These are phyloP conservation scores for Zygaena filipendulae DNA, from an alignment of 2,888 invertebrate species.

Conservation along the genomic window DNA sequence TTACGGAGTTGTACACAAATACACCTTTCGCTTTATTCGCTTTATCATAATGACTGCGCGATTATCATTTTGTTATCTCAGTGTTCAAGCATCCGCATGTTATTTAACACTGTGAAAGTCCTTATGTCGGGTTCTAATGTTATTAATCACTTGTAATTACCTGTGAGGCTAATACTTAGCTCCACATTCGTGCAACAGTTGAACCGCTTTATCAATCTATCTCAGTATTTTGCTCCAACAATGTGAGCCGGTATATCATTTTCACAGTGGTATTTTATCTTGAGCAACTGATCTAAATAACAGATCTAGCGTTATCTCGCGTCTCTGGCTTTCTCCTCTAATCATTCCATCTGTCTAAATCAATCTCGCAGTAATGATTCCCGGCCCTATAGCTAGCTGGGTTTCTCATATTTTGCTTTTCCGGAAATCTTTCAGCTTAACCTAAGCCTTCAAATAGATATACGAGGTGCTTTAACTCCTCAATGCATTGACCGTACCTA, in stretches of 20 bases:
- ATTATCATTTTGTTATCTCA: conserved; percentile 43
- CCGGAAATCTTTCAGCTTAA: too few species aligned
- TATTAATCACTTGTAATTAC: neutral
- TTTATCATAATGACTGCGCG: conserved; percentile 43
- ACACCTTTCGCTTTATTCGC: conserved; percentile 49
- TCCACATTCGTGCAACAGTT: too few species aligned
- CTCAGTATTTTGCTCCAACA: conserved; percentile 14
- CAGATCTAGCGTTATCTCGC: conserved; percentile 29
- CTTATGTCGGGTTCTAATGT: conserved; percentile 18
- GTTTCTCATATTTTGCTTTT: conserved; percentile 31
- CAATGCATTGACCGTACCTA: too few species aligned
- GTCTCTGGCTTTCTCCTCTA: conserved; percentile 27
- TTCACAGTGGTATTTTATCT: conserved; percentile 32
- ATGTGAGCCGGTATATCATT: conserved; percentile 21
- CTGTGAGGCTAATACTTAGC: neutral
- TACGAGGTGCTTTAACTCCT: too few species aligned
- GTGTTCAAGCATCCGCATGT: conserved; percentile 38
- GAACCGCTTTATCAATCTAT: conserved; percentile 1
- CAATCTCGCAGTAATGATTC: conserved; percentile 32
- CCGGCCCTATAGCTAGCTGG: conserved; percentile 25
- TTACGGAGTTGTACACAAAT: conserved; percentile 41
- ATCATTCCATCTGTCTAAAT: conserved; percentile 33
- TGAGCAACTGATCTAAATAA: conserved; percentile 26
- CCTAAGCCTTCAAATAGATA: too few species aligned
- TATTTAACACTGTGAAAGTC: conserved; percentile 44